Base-by-base conservation (phyloP, 2,797 vertebrate species). In the Molothrus ater region DNA sequence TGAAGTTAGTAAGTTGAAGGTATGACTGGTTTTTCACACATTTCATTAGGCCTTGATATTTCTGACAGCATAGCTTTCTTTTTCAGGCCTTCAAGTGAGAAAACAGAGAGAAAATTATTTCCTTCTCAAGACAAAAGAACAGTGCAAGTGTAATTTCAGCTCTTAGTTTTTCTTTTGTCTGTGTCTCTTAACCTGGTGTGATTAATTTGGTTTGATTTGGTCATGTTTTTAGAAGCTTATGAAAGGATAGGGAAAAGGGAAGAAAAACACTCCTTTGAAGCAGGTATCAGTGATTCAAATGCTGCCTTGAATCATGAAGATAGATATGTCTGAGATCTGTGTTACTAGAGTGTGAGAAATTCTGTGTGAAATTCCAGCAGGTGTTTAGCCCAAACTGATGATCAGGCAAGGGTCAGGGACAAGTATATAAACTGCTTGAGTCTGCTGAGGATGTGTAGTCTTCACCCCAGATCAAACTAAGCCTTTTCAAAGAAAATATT, bases 141-240 rank as follows among this genome's bases (percentile, higher is more conserved):
- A 80, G 47, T 29, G 11, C 82, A 74, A 79, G 45, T 74, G 57
- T 73, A 92, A 81, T 92, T 66, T 94, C 80, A 68, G 54, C 47
- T 75, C 38, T 80, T 38, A 17, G 28, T 50, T 95, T 80, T 95
- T 91, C 76, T 89, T 92, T 89, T 93, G 78, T 92, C 43, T 92
- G 1, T 72, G 47, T 86, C 72, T 80, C 81, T 94, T 95, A 94
- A 87, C 90, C 88, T 85, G 54, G 34, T 71, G 22, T 43, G 31
- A 78, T 95, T 91, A 93, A 92, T 83, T 71, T 6, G 4, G 21
- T 85, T 92, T 92, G 59, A 92, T 88, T 86, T 64, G 57, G 60
- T 92, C n/a, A 10, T 65, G 40, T 80, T 94, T 92, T 93, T 40
- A 86, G 60, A 86, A 75, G 26, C 64, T 81, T 71, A 56, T 92